phyloP scores from a whole-genome alignment of 2,797 vertebrate species.

The Takifugu ocellatus region DNA sequence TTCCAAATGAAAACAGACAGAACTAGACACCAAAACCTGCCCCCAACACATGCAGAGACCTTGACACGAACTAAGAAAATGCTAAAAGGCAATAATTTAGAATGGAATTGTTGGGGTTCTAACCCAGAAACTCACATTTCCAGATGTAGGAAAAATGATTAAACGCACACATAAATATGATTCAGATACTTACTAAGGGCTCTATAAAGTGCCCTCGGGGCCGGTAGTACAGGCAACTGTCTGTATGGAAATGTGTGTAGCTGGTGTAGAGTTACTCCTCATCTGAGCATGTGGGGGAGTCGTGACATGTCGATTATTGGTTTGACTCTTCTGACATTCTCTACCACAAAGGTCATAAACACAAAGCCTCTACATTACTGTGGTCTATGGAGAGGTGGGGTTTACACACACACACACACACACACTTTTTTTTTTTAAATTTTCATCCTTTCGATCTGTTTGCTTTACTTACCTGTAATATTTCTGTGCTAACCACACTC shows the following conservation, averaged over 20 bases:
- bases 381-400: slow-evolving; percentile 20
- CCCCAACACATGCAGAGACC: too few relatives aligned
- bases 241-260: slow-evolving; percentile 4
- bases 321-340: slow-evolving; percentile 30
- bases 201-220: not conserved
- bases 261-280: slow-evolving; percentile 26
- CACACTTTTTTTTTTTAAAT: not conserved
- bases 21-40: too few relatives aligned
- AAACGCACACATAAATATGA: not conserved
- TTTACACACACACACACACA: slow-evolving; percentile 1
- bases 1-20: too few relatives aligned
- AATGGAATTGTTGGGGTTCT: too few relatives aligned
- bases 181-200: not conserved
- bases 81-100: too few relatives aligned
- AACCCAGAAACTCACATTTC: too few relatives aligned
- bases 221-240: not conserved
- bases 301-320: not conserved
- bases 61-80: too few relatives aligned
- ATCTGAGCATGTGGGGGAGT: slow-evolving; percentile 13
- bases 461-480: too few relatives aligned
- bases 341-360: slow-evolving; percentile 56
- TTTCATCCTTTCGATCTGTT: not conserved
- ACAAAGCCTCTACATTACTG: slow-evolving; percentile 42
- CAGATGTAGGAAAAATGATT: too few relatives aligned
- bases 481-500: too few relatives aligned